Percentiles rank a stretch among this genome's conserved stretches.
phyloP scores from a whole-genome alignment of 2,888 invertebrate species.

The Phragmatobia fuliginosa region DNA sequence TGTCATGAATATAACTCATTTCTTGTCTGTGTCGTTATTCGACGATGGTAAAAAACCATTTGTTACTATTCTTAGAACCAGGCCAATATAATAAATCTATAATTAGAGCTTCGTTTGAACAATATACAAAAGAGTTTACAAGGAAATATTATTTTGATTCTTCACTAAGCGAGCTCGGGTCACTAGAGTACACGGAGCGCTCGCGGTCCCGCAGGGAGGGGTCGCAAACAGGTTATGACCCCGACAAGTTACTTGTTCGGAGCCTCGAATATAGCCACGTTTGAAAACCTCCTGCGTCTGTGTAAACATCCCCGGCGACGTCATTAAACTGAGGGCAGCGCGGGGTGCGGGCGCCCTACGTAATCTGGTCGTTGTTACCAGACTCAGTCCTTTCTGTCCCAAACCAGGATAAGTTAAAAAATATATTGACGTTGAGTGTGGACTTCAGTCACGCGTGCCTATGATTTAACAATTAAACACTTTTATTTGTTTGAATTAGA shows the following conservation, averaged over 20 bases:
- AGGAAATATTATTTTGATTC: constrained; percentile 62
- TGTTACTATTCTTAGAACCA: not conserved
- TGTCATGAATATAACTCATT: not conserved
- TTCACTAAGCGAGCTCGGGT: constrained; percentile 69
- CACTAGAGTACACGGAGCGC: constrained; percentile 77
- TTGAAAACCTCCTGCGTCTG: constrained; percentile 64
- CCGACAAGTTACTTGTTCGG: constrained; percentile 85
- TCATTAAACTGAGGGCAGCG: constrained; percentile 38
- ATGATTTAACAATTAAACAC: constrained; percentile 53
- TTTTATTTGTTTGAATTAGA: constrained; percentile 20
- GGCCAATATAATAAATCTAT: not conserved
- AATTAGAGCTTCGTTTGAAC: constrained; percentile 16
- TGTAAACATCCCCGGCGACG: constrained; percentile 52
- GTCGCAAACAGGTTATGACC: constrained; percentile 87
- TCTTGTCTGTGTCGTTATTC: not conserved
- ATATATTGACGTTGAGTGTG: constrained; percentile 71
- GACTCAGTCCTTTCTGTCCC: constrained; percentile 76
- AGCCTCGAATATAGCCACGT: constrained; percentile 74
- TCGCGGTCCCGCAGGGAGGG: constrained; percentile 81
- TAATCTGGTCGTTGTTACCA: constrained; percentile 63
- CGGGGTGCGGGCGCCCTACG: constrained; percentile 55
- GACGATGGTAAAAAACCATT: not conserved
- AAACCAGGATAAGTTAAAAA: constrained; percentile 83
- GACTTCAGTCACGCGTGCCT: constrained; percentile 63
- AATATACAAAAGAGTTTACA: constrained; percentile 28